Conservation (phyloP, 2,888 invertebrate genomes). For the Cerastoderma edule region DNA sequence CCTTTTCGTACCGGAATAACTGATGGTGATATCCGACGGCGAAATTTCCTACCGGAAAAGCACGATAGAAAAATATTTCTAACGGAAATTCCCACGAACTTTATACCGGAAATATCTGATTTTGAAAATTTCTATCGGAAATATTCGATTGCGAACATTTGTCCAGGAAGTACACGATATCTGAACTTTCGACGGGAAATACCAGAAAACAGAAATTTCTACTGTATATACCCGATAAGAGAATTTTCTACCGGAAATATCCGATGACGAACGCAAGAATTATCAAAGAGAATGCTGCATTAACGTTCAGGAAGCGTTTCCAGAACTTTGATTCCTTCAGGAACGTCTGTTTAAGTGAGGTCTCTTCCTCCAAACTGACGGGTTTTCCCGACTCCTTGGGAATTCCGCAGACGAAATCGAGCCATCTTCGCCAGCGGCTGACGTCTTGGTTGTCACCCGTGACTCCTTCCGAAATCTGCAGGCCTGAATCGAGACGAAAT, state of each 20-base stretch:
- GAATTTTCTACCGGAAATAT: slow-evolving; percentile 65
- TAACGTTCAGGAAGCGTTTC: slow-evolving; percentile 69
- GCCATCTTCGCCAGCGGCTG: slow-evolving; percentile 58
- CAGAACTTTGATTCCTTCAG: slow-evolving; percentile 66
- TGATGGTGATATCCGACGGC: too few species aligned
- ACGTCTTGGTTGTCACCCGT: slow-evolving; percentile 17
- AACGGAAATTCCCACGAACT: too few species aligned
- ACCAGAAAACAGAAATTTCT: too few species aligned
- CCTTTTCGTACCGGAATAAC: too few species aligned
- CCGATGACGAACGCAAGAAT: slow-evolving; percentile 74
- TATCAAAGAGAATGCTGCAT: slow-evolving; percentile 69
- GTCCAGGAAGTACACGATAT: too few species aligned
- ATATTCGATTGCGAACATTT: too few species aligned
- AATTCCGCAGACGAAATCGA: slow-evolving; percentile 71
- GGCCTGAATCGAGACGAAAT: slow-evolving; percentile 1
- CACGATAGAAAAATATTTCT: too few species aligned
- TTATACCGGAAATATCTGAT: too few species aligned
- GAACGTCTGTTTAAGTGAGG: slow-evolving; percentile 58
- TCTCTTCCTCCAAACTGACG: slow-evolving; percentile 59
- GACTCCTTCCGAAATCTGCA: slow-evolving; percentile 7
- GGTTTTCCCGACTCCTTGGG: slow-evolving; percentile 51
- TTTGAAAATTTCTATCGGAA: too few species aligned
- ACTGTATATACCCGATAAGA: too few species aligned
- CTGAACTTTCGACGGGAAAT: too few species aligned
- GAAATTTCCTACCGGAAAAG: too few species aligned